Conservation (phyloP, 2,113 vertebrate species). For the Maccullochella peelii region DNA sequence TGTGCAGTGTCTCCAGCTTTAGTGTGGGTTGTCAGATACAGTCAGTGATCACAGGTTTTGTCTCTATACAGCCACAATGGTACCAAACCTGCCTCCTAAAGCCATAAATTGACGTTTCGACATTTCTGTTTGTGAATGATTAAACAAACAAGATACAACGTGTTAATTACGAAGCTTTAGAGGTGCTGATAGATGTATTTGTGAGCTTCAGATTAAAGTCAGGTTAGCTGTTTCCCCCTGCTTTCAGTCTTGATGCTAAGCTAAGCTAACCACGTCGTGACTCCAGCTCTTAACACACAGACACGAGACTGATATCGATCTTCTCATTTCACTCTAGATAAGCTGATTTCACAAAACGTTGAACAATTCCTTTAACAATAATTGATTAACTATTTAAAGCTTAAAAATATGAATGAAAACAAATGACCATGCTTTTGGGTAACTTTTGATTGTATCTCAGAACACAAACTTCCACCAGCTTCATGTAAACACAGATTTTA, state of each 20-base stretch:
- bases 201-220: neutral
- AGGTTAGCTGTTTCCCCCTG: neutral
- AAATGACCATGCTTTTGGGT: neutral
- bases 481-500: neutral
- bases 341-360: neutral
- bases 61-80: neutral
- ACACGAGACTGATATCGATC: neutral
- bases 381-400: neutral
- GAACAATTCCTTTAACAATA: neutral
- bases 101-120: no score
- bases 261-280: neutral
- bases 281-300: no score
- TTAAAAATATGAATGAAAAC: neutral
- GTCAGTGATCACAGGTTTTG: neutral
- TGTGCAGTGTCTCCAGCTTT: no score
- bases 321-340: no score
- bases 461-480: neutral
- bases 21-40: no score
- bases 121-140: no score
- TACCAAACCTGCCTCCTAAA: neutral
- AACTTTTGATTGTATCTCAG: neutral
- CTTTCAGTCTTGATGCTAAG: neutral
- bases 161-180: neutral
- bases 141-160: no score
- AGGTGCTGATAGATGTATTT: neutral